Evolutionary conservation across 2,113 vertebrate species (phyloP).

Genomic region (Capreolus pygargus): DNA sequence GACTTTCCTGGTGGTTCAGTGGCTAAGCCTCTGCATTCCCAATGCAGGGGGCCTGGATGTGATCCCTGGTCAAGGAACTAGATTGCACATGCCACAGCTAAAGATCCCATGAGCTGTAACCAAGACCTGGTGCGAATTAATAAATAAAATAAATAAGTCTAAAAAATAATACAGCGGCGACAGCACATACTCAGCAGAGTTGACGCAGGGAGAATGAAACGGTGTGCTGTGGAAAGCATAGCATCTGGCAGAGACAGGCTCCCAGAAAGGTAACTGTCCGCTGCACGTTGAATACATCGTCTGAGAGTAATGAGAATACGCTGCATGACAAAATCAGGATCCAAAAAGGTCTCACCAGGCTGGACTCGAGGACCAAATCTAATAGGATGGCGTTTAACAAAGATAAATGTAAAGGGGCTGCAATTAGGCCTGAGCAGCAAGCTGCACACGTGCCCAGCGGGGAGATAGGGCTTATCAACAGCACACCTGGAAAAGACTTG

Average conservation of each 20-base stretch:
- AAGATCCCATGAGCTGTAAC: background rate
- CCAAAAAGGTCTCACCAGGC: background rate
- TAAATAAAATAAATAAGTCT: background rate
- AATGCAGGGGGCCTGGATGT: background rate
- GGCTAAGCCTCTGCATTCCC: background rate
- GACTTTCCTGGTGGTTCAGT: background rate
- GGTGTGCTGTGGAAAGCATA: rapidly evolving
- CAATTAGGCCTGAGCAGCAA: background rate
- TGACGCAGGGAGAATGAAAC: background rate
- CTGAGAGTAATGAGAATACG: slow-evolving; percentile 20
- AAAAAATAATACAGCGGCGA: background rate
- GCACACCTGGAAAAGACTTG: background rate
- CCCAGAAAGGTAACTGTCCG: background rate
- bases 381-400: slow-evolving; percentile 8
- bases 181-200: background rate
- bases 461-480: background rate
- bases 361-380: background rate
- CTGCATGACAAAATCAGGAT: background rate
- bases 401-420: background rate
- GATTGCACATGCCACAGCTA: background rate
- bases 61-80: background rate
- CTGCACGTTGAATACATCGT: background rate
- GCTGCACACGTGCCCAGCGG: background rate
- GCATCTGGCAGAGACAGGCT: background rate
- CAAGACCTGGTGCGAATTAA: background rate